Evolutionary conservation across 1,140 invertebrate species (phyloP).

Genomic region (Planococcus citri): DNA sequence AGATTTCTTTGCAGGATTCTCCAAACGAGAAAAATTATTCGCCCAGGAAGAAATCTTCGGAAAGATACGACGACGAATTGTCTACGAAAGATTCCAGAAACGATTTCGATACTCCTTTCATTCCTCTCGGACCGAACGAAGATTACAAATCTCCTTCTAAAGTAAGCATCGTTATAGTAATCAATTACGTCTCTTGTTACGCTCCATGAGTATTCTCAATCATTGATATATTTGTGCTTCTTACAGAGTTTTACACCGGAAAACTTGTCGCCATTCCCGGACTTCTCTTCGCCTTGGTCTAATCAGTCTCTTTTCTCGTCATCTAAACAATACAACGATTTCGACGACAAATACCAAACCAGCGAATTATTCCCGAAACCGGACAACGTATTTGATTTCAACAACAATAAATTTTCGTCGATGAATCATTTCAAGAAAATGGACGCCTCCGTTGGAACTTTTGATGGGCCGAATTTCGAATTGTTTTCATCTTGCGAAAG

Average conservation of each 20-base stretch:
- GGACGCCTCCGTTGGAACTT: not conserved
- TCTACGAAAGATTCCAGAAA: not conserved
- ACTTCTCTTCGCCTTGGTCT: not conserved
- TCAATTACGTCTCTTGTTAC: too few species aligned
- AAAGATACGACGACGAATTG: not conserved
- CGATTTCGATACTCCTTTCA: not conserved
- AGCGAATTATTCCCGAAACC: not conserved
- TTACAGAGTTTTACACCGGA: not conserved
- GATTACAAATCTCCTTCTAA: not conserved
- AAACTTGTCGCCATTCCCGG: not conserved
- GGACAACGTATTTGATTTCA: not conserved
- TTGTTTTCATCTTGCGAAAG: not conserved
- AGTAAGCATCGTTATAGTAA: not conserved
- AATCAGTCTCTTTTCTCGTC: not conserved
- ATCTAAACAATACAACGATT: not conserved
- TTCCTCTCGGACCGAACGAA: not conserved
- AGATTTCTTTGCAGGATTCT: not conserved
- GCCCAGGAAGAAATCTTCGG: not conserved
- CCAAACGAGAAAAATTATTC: not conserved
- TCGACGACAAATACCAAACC: not conserved
- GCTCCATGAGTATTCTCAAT: too few species aligned
- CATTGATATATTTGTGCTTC: not conserved
- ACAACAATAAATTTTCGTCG: not conserved
- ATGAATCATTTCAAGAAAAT: not conserved
- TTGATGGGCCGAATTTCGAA: not conserved